phyloP scores from a whole-genome alignment of 2,888 invertebrate species.

The Colostygia pectinataria region DNA sequence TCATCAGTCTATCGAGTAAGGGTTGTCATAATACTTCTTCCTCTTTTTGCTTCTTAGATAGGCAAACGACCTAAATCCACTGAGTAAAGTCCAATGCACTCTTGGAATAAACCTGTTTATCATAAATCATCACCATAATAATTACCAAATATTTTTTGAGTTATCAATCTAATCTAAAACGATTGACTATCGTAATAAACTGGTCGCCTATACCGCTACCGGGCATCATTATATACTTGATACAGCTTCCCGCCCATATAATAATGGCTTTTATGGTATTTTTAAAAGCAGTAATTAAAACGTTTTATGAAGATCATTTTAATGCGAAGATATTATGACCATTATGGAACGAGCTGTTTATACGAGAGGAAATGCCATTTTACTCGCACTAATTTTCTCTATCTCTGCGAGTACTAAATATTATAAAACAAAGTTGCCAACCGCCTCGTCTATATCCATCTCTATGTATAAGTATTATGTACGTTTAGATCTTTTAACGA shows the following conservation, averaged over 20 bases:
- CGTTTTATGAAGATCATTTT: constrained; percentile 14
- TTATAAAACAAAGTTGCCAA: too few species aligned
- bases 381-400: too few species aligned
- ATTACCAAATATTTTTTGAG: constrained; percentile 10
- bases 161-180: constrained; percentile 18
- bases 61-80: too few species aligned
- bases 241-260: constrained; percentile 33
- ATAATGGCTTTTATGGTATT: constrained; percentile 19
- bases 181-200: constrained; percentile 18
- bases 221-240: constrained; percentile 31
- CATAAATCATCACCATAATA: constrained; percentile 1
- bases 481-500: too few species aligned
- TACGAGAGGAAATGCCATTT: too few species aligned
- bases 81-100: constrained; percentile 1
- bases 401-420: too few species aligned
- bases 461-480: too few species aligned
- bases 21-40: too few species aligned
- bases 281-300: constrained; percentile 22
- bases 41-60: too few species aligned
- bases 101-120: not conserved
- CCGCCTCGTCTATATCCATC: too few species aligned
- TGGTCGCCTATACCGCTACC: constrained; percentile 29
- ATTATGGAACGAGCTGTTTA: too few species aligned
- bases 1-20: too few species aligned
- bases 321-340: not conserved